A percentile compares a stretch with the other conserved stretches of the same genome.
Conservation (phyloP, 2,113 vertebrate genomes). For the Prochilodus magdalenae region DNA sequence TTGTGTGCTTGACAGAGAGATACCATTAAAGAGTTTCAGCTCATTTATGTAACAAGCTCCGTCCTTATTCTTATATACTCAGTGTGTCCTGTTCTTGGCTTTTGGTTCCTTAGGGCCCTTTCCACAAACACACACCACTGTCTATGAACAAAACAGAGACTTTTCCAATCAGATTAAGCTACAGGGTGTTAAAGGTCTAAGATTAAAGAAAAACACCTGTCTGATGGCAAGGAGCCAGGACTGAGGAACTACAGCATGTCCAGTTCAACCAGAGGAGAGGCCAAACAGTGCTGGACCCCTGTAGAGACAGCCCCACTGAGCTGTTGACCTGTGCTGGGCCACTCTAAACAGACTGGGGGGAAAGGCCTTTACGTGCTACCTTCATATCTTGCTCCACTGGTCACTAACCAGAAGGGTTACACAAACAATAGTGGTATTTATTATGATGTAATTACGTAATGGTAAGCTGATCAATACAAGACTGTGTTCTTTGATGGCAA, state of each 20-base stretch:
- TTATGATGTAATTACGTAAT: conserved; percentile 53
- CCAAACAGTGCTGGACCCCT: conserved; percentile 56
- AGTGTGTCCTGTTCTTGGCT: conserved; percentile 24
- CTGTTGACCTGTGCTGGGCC: conserved; percentile 52
- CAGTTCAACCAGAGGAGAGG: conserved; percentile 58
- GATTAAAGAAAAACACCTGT: conserved; percentile 70
- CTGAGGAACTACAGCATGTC: conserved; percentile 46
- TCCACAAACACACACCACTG: conserved; percentile 28
- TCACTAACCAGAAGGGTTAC: conserved; percentile 56
- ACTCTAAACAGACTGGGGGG: conserved; percentile 56
- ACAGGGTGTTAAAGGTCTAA: conserved; percentile 63
- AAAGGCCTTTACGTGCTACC: conserved; percentile 46
- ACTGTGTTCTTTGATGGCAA: background rate
- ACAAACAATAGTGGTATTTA: conserved; percentile 58
- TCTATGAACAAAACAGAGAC: conserved; percentile 47
- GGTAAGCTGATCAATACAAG: conserved; percentile 25
- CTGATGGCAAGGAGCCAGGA: conserved; percentile 48
- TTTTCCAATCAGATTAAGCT: conserved; percentile 65
- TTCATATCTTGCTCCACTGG: conserved; percentile 43
- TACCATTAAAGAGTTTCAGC: conserved; percentile 24
- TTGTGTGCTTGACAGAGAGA: background rate
- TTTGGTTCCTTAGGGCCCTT: conserved; percentile 44
- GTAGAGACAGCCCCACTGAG: conserved; percentile 54
- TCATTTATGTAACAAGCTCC: conserved; percentile 24
- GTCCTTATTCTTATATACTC: conserved; percentile 38